These are phyloP conservation scores for Sebastes trivittatus DNA, from an alignment of 2,797 vertebrate species.

Conservation along the genomic window DNA sequence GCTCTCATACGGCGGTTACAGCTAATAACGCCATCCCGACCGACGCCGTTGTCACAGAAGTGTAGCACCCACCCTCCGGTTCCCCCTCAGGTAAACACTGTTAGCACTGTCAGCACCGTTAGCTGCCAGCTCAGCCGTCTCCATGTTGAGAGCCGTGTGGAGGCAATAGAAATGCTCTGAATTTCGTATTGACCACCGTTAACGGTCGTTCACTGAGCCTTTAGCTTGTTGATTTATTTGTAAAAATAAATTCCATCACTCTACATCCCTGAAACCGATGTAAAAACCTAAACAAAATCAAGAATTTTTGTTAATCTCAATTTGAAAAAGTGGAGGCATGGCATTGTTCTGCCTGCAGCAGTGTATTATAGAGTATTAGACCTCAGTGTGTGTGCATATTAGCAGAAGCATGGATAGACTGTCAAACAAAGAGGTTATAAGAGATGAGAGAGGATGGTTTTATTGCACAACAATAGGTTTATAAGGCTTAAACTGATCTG, in stretches of 20 bases:
- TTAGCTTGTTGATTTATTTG: neutral
- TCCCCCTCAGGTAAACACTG: neutral
- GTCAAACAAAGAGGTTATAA: slow-evolving; percentile 62
- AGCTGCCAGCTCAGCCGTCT: neutral
- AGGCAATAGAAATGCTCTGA: neutral
- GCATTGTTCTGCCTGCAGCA: neutral
- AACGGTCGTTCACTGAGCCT: neutral
- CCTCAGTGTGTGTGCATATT: slow-evolving; percentile 39
- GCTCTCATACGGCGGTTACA: accelerated
- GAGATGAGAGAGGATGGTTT: slow-evolving; percentile 68
- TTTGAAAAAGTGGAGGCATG: neutral
- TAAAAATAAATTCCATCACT: neutral
- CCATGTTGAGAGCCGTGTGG: neutral
- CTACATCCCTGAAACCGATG: neutral
- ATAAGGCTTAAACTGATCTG: slow-evolving; percentile 78
- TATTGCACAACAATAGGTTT: slow-evolving; percentile 76
- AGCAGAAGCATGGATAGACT: slow-evolving; percentile 29
- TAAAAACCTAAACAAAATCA: neutral
- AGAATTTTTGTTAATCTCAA: neutral
- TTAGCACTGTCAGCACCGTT: accelerated
- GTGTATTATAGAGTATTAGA: slow-evolving; percentile 12
- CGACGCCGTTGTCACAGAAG: no score
- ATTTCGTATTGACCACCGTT: neutral
- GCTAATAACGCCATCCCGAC: no score
- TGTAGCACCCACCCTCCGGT: no score